These are phyloP conservation scores for Castor canadensis DNA, from an alignment of 2,113 vertebrate genomes.

Conservation along the genomic window DNA sequence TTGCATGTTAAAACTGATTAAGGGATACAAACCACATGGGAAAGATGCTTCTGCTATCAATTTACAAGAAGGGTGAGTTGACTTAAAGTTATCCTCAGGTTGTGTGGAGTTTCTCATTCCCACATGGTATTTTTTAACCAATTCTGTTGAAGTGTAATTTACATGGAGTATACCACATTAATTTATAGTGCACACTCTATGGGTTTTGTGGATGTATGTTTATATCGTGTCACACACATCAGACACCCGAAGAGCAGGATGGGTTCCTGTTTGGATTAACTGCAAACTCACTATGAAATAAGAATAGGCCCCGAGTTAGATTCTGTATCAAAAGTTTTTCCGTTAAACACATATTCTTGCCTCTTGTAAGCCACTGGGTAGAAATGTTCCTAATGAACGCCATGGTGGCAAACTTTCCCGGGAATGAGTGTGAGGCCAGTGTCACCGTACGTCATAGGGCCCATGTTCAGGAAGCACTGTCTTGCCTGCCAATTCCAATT, in stretches of 20 bases:
- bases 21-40: not conserved
- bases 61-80: not conserved
- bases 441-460: accelerated
- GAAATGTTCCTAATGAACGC: not conserved
- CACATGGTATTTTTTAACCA: not conserved
- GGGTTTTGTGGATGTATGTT: not conserved
- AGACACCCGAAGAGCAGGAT: not conserved
- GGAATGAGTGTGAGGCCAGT: not conserved
- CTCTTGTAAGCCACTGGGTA: not conserved
- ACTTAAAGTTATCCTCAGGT: not conserved
- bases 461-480: too few relatives aligned
- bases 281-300: not conserved
- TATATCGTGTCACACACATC: not conserved
- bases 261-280: not conserved
- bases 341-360: not conserved
- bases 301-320: not conserved
- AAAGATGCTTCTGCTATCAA: not conserved
- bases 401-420: not conserved
- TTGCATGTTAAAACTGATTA: not conserved
- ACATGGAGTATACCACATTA: too few relatives aligned
- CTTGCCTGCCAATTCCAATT: too few relatives aligned
- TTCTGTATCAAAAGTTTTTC: not conserved
- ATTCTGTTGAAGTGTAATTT: not conserved
- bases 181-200: not conserved
- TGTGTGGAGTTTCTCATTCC: too few relatives aligned